These are phyloP conservation scores for Prionailurus viverrinus DNA, from an alignment of 2,113 vertebrate genomes.

Conservation along the genomic window DNA sequence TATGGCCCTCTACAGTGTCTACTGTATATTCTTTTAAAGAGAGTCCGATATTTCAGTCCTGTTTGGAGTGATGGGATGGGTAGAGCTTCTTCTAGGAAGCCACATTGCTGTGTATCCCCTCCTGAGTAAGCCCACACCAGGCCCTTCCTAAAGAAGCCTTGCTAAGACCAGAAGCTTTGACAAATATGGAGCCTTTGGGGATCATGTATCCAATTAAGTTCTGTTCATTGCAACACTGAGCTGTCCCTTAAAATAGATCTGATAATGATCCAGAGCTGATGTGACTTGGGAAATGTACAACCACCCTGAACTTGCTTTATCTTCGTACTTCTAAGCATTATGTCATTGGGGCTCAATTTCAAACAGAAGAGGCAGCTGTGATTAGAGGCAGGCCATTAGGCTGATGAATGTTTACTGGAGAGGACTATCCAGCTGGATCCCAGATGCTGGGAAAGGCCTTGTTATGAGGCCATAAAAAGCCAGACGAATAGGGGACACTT, in stretches of 20 bases:
- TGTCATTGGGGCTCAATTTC: slow-evolving; percentile 25
- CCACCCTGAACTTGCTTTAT: neutral
- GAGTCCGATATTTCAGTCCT: neutral
- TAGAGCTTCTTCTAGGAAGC: neutral
- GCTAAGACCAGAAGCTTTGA: neutral
- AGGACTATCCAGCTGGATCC: slow-evolving; percentile 7
- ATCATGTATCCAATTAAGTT: neutral
- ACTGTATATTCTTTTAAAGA: neutral
- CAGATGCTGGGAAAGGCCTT: slow-evolving; percentile 54
- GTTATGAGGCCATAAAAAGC: neutral
- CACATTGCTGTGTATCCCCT: neutral
- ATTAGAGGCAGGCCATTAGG: neutral
- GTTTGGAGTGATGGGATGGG: neutral
- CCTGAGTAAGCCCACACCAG: neutral
- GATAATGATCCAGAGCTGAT: neutral
- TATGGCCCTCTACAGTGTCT: neutral
- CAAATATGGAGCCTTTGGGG: neutral
- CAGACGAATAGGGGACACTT: neutral
- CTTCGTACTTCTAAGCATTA: neutral
- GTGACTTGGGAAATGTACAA: neutral
- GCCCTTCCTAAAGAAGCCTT: neutral
- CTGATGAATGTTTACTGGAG: neutral
- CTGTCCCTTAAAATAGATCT: slow-evolving; percentile 39
- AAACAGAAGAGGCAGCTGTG: neutral
- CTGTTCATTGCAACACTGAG: neutral